phyloP scores from a whole-genome alignment of 53 echinoderm and acorn worm species.

The Holothuria scabra region DNA sequence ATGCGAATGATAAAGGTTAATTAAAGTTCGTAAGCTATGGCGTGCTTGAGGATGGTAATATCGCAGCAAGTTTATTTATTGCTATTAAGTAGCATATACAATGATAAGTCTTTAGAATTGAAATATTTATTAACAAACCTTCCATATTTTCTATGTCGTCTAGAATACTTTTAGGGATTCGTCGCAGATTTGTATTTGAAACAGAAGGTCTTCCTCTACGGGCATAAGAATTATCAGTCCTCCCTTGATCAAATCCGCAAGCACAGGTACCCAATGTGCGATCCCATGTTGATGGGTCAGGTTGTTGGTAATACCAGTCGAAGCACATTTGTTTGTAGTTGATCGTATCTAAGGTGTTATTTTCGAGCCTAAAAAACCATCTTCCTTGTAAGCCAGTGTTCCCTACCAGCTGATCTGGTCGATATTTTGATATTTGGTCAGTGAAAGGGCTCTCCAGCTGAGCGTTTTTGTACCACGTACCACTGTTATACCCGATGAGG shows the following conservation, averaged over 20 bases:
- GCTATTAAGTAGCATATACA: no score
- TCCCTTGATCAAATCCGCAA: slow-evolving; percentile 61
- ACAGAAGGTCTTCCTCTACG: background rate
- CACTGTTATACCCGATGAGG: slow-evolving; percentile 52
- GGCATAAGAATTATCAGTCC: slow-evolving; percentile 34
- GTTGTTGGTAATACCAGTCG: slow-evolving; percentile 54
- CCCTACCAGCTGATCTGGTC: slow-evolving; percentile 50
- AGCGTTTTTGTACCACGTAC: slow-evolving; percentile 6
- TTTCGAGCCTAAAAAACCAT: slow-evolving; percentile 57
- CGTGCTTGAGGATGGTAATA: no score
- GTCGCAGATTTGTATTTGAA: background rate
- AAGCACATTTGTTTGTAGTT: slow-evolving; percentile 49
- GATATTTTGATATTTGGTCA: slow-evolving; percentile 23
- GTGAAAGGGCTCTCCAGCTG: slow-evolving; percentile 37
- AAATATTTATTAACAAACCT: background rate
- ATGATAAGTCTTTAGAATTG: no score
- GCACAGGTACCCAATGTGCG: slow-evolving; percentile 53
- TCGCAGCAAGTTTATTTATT: no score
- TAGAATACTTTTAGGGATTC: background rate
- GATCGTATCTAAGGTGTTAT: slow-evolving; percentile 44
- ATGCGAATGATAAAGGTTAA: background rate
- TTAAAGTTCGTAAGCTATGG: background rate
- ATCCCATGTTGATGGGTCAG: slow-evolving; percentile 46
- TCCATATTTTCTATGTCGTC: slow-evolving; percentile 15
- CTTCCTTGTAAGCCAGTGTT: slow-evolving; percentile 57